These are phyloP conservation scores for Drosophila austrosaltans DNA, from an alignment of 2,888 invertebrate species.

Conservation along the genomic window DNA sequence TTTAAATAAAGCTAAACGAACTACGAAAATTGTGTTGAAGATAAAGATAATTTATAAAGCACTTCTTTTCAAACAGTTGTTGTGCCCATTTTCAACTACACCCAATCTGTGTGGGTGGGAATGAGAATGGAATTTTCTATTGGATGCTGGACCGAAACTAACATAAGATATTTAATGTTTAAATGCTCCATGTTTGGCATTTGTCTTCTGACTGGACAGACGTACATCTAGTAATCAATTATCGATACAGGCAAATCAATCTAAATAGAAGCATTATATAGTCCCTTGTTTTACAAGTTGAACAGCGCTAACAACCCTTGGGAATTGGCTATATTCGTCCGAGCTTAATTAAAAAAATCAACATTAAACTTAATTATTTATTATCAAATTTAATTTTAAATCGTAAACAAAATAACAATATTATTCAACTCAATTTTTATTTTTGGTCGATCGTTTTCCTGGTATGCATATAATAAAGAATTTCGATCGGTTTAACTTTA, in stretches of 20 bases:
- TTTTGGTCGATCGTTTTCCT: too few species aligned
- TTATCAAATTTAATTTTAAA: too few species aligned
- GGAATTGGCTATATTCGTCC: too few species aligned
- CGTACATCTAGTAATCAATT: conserved; percentile 49
- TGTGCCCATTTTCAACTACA: not conserved
- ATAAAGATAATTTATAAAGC: conserved; percentile 75
- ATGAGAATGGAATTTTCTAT: not conserved
- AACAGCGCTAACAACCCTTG: too few species aligned
- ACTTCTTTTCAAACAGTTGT: conserved; percentile 51
- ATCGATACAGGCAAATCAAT: conserved; percentile 19
- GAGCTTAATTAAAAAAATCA: too few species aligned
- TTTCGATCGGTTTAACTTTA: too few species aligned
- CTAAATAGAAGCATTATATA: not conserved
- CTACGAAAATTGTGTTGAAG: conserved; percentile 45
- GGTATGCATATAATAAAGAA: too few species aligned
- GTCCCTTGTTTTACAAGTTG: too few species aligned
- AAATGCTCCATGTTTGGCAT: not conserved
- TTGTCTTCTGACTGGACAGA: conserved; percentile 3
- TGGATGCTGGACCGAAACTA: not conserved
- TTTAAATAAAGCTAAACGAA: conserved; percentile 71
- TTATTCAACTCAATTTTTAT: too few species aligned
- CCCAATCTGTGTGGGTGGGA: not conserved
- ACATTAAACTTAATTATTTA: too few species aligned
- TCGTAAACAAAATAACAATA: too few species aligned
- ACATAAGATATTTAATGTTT: not conserved